These are phyloP conservation scores for Byasa hedistus DNA, from an alignment of 2,888 invertebrate genomes.

Conservation along the genomic window DNA sequence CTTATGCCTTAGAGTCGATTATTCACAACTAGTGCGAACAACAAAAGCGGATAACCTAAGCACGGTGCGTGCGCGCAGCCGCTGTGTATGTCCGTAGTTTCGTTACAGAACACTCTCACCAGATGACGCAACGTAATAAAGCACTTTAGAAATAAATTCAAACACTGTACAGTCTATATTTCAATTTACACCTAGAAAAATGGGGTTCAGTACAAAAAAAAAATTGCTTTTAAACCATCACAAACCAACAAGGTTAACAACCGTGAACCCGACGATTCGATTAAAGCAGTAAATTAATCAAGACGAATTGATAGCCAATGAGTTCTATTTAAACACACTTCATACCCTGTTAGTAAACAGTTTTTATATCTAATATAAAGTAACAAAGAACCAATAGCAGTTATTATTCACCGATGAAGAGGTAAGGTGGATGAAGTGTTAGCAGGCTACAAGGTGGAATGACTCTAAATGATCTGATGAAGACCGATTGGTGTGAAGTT, in stretches of 20 bases:
- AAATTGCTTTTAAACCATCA: no score
- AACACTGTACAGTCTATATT: no score
- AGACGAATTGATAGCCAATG: constrained; percentile 12
- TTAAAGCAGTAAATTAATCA: constrained; percentile 15
- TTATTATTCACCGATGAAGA: no score
- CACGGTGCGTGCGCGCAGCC: constrained; percentile 15
- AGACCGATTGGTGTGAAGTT: no score
- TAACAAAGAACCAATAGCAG: no score
- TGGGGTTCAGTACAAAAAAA: no score
- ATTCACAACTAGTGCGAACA: constrained; percentile 16
- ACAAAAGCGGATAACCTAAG: constrained; percentile 23
- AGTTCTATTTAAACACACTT: constrained; percentile 2
- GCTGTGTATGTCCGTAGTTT: constrained; percentile 19
- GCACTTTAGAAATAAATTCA: no score
- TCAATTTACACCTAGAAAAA: no score
- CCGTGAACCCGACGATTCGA: constrained; percentile 9
- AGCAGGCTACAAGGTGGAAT: no score
- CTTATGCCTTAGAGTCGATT: constrained; percentile 6
- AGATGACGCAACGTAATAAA: constrained; percentile 20
- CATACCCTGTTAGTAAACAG: background rate
- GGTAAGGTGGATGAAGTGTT: no score
- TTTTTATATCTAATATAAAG: no score
- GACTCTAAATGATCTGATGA: no score
- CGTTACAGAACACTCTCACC: constrained; percentile 21
- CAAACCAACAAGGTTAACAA: background rate